Percentiles rank a stretch among this genome's conserved stretches.
These are phyloP conservation scores for Notodonta dromedarius DNA, from an alignment of 2,888 invertebrate genomes.

Conservation along the genomic window DNA sequence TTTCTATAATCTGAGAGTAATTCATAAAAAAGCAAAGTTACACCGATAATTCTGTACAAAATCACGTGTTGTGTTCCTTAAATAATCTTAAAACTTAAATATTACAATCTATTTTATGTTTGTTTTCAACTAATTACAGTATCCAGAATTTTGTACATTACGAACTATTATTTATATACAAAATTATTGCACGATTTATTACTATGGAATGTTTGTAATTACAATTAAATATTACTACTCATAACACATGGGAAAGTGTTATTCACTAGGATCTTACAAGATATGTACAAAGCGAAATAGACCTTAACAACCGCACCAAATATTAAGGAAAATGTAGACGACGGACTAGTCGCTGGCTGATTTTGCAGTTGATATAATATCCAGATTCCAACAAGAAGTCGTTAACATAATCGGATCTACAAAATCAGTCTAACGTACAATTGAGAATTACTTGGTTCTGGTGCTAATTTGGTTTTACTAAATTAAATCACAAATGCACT, in stretches of 20 bases:
- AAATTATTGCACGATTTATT: slow-evolving; percentile 62
- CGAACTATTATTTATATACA: slow-evolving; percentile 46
- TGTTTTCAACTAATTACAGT: slow-evolving; percentile 2
- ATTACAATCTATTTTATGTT: not conserved
- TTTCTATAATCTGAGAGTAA: too few relatives aligned
- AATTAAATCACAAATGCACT: slow-evolving; percentile 77
- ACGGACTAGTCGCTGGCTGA: not conserved
- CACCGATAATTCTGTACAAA: not conserved
- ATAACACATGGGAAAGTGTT: slow-evolving; percentile 34
- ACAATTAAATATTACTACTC: slow-evolving; percentile 38
- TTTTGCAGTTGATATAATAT: not conserved
- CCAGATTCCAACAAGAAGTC: not conserved
- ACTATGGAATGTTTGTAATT: slow-evolving; percentile 76
- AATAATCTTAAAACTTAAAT: not conserved
- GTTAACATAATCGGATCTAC: not conserved
- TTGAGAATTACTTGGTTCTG: slow-evolving; percentile 64
- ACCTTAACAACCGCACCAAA: not conserved
- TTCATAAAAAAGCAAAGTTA: not conserved
- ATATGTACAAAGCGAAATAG: slow-evolving; percentile 28
- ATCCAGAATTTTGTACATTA: slow-evolving; percentile 37
- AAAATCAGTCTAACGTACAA: not conserved
- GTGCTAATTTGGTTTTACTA: slow-evolving; percentile 64
- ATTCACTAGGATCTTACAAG: slow-evolving; percentile 16
- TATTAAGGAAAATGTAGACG: not conserved
- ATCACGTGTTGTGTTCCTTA: not conserved